Percentiles rank a stretch among this genome's conserved stretches.
phyloP scores from a whole-genome alignment of 2,113 vertebrate genomes.

The Odobenus rosmarus region DNA sequence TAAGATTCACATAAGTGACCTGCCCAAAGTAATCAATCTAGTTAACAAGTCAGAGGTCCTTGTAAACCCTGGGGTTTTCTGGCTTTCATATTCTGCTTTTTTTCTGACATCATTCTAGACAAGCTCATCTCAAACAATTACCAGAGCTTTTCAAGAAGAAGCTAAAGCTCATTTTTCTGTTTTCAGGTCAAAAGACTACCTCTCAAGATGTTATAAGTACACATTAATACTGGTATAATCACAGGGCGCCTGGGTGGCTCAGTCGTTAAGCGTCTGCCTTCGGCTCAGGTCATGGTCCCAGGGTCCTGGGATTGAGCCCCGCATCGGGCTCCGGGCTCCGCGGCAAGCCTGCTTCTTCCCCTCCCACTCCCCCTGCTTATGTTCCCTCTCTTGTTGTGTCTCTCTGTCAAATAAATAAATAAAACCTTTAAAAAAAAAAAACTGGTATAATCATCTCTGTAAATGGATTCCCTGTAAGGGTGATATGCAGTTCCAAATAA shows the following conservation, averaged over 20 bases:
- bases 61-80: not conserved
- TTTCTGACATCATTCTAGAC: not conserved
- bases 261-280: too few species aligned
- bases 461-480: not conserved
- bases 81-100: not conserved
- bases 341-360: too few species aligned
- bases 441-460: not conserved
- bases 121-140: not conserved
- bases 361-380: too few species aligned
- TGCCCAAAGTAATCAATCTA: not conserved
- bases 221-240: not conserved
- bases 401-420: too few species aligned
- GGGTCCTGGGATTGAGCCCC: too few species aligned
- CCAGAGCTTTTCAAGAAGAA: not conserved
- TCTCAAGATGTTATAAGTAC: not conserved
- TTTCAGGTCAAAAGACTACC: not conserved
- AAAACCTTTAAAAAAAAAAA: too few species aligned
- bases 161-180: not conserved
- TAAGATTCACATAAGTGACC: not conserved
- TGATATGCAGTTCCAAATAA: constrained; percentile 5
- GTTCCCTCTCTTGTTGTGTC: too few species aligned
- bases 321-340: too few species aligned
- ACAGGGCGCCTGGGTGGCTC: not conserved
- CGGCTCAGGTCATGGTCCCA: too few species aligned
- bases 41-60: not conserved